Percentiles rank a stretch among this genome's conserved stretches.
These are phyloP conservation scores for Enteromius fasciolatus DNA, from an alignment of 2,797 vertebrate genomes.

Conservation along the genomic window DNA sequence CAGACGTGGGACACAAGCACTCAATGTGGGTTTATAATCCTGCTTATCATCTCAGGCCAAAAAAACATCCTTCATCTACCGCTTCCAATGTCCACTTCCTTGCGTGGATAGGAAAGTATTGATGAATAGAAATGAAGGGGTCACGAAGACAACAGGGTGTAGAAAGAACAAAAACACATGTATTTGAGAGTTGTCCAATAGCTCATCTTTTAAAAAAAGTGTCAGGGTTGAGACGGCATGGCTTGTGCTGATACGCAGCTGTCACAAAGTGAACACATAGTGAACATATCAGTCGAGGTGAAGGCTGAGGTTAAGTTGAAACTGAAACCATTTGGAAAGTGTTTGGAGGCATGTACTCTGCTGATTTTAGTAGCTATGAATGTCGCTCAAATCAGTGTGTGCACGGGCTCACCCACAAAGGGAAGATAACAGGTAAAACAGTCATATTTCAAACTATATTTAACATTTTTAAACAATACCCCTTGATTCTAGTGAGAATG, in stretches of 20 bases:
- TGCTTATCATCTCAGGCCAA: conserved; percentile 49
- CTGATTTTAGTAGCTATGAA: conserved; percentile 29
- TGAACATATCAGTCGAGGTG: conserved; percentile 21
- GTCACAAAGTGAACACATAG: conserved; percentile 14
- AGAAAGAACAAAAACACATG: conserved; percentile 32
- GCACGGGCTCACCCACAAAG: background rate
- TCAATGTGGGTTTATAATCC: conserved; percentile 45
- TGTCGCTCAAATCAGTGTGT: conserved; percentile 4
- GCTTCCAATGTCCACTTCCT: conserved; percentile 19
- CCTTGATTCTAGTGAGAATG: background rate
- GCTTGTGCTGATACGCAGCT: conserved; percentile 18
- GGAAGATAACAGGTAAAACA: background rate
- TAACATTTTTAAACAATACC: background rate
- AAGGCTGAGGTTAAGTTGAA: conserved; percentile 19
- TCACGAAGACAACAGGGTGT: background rate
- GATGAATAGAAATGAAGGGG: conserved; percentile 24
- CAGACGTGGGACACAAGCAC: conserved; percentile 25
- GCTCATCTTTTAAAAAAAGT: conserved; percentile 22
- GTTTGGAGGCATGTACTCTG: conserved; percentile 16
- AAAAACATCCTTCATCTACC: conserved; percentile 49
- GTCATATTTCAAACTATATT: background rate
- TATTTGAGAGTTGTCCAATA: conserved; percentile 12
- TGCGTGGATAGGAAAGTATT: conserved; percentile 20
- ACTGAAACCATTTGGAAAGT: conserved; percentile 21
- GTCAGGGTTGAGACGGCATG: conserved; percentile 8